Percentiles rank a stretch among this genome's conserved stretches.
phyloP scores from a whole-genome alignment of 2,888 invertebrate genomes.

The Microplitis manilae region DNA sequence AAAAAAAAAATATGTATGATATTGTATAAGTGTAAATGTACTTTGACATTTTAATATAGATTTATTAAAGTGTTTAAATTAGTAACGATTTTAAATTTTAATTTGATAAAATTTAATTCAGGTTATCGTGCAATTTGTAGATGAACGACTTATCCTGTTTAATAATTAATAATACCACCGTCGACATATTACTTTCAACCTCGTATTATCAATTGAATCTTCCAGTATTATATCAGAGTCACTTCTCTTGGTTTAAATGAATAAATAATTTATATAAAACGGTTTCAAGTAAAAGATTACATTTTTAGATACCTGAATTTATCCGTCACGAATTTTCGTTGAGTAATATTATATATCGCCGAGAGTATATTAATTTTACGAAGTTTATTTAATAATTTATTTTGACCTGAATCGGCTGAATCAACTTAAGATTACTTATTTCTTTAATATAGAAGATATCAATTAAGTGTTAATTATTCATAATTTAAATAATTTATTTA shows the following conservation, averaged over 20 bases:
- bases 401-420: neutral
- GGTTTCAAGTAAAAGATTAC: neutral
- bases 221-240: neutral
- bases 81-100: neutral
- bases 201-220: slow-evolving; percentile 1
- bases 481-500: neutral
- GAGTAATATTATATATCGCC: too few relatives aligned
- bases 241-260: neutral
- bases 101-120: neutral
- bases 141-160: slow-evolving; percentile 21
- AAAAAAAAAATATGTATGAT: too few relatives aligned
- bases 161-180: neutral
- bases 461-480: neutral
- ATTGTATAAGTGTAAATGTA: too few relatives aligned
- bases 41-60: too few relatives aligned
- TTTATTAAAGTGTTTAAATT: neutral
- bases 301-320: neutral
- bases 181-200: slow-evolving; percentile 6
- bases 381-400: neutral
- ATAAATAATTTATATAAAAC: neutral
- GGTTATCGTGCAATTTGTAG: neutral
- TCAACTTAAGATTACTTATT: neutral
- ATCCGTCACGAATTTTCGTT: neutral
- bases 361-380: neutral
- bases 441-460: neutral